Evolutionary conservation across 2,888 invertebrate genomes (phyloP), one percentile per base, ranked within the genome.

Genomic region (Rhagophthalmus giganteus): DNA sequence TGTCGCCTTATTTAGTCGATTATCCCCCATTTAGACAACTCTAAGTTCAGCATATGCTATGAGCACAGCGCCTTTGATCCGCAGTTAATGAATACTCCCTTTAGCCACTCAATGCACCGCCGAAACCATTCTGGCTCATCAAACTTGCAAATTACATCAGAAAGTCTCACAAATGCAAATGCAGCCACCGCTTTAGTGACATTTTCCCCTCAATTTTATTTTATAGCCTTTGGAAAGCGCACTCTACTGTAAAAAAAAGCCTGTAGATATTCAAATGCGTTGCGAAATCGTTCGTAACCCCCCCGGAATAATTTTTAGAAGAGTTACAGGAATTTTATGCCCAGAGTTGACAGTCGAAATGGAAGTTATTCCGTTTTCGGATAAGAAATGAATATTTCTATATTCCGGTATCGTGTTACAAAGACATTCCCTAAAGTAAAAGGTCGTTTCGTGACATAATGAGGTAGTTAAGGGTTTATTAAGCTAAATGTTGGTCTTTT

Each of bases 171-270:
- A 53, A 55, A 55, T 49, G 55, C 55, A 55, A 55, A 55, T 55
- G 49, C 49, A 53, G 55, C 45, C 55, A 39, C 53, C 55, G 55
- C 50, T 53, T 55, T 53, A 53, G 45, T 49, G 55, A 49, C 55
- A 53, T 53, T 55, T 55, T 55, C 49, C 54, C 58, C 58, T 54
- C 56, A 54, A 58, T 60, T 58, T 60, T 58, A 60, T 57, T 60
- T 60, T 57, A 59, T 59, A 39, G 55, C 42, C 45, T 55, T 54
- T 51, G 55, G 50, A 51, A 51, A 47, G 55, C 50, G 54, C 49
- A 55, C 55, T 55, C 55, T 48, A 45, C 53, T 47, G 59, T 51
- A 54, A 54, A 59, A n/a, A n/a, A 58, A 57, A 57, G 50, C 41
- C 57, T 49, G 44, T 50, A 54, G 52, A 59, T 59, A 59, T 59